Evolutionary conservation across 1,140 invertebrate species (phyloP), one percentile per base, ranked within the genome.

Genomic region (Geopemphigus sp.): DNA sequence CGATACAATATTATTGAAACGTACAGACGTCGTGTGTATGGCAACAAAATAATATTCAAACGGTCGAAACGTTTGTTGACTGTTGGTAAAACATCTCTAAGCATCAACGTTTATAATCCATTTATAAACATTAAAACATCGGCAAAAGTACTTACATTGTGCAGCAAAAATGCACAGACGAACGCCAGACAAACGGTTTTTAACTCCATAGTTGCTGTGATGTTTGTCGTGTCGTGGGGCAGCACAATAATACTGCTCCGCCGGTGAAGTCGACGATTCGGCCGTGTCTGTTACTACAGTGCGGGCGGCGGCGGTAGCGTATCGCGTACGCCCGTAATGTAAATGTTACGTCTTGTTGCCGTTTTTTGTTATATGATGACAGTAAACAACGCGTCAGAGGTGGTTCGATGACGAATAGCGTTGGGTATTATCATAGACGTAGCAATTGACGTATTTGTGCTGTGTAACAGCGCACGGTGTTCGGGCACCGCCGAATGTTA

Each of bases 351-450:
- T 63, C 54, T n/a, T 56, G 1, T 56, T 56, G 19, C 19, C 57
- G 3, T 5, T 11, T 59, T 70, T 53, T 22, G 14, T n/a, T 19
- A 26, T 22, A 1, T n/a, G 11, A 68, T n/a, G 39, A 68, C 39
- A n/a, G 39, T 1, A 26, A 47, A 53, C 45, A n/a, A 45, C 10
- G 32, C 19, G 0, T 11, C 29, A 14, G 29, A 14, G 32, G 24
- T 45, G 2, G 22, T 15, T n/a, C n/a, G 12, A 66, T 29, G 47
- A 24, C 66, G 45, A 12, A 50, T 53, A 5, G 66, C 39, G 45
- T 76, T 24, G 32, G n/a, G 15, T 56, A 76, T 76, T 76, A 19
- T 76, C 73, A 76, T 76, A 56, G 73, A 76, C 73, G 32, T 32
- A 19, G 32, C 32, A 19, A 76, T n/a, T 66, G 66, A 4, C 24